A percentile compares a stretch with the other conserved stretches of the same genome.
phyloP scores from a whole-genome alignment of 2,113 vertebrate species.

The Pachycephala philippinensis region DNA sequence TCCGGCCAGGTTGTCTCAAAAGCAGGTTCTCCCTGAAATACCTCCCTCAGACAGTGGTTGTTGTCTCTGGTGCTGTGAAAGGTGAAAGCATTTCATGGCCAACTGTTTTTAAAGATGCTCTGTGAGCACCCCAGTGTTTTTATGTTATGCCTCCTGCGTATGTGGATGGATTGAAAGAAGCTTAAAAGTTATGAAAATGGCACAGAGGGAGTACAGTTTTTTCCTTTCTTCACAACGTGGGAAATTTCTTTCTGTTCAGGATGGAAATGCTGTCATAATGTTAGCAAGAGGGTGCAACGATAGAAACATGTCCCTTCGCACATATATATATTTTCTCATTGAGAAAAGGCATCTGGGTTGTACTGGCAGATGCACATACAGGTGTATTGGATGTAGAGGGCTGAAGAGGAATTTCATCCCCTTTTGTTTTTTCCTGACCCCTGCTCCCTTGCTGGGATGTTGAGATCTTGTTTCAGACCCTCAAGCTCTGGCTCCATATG shows the following conservation, averaged over 20 bases:
- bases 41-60: neutral
- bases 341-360: neutral
- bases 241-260: neutral
- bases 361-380: neutral
- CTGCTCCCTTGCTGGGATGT: neutral
- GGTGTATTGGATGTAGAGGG: neutral
- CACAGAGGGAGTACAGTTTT: neutral
- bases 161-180: neutral
- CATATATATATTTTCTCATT: neutral
- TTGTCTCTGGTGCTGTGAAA: neutral
- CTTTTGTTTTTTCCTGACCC: neutral
- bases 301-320: neutral
- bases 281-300: neutral
- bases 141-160: neutral
- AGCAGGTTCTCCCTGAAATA: neutral
- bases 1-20: neutral
- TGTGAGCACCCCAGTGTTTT: neutral
- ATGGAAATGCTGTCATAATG: neutral
- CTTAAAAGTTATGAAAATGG: neutral
- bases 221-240: accelerated
- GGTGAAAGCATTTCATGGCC: neutral
- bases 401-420: neutral
- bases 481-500: neutral
- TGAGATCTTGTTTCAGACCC: neutral
- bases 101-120: neutral